Evolutionary conservation across 2,797 vertebrate species (phyloP), one percentile per base, ranked within the genome.

Genomic region (Amphiprion clarkii): DNA sequence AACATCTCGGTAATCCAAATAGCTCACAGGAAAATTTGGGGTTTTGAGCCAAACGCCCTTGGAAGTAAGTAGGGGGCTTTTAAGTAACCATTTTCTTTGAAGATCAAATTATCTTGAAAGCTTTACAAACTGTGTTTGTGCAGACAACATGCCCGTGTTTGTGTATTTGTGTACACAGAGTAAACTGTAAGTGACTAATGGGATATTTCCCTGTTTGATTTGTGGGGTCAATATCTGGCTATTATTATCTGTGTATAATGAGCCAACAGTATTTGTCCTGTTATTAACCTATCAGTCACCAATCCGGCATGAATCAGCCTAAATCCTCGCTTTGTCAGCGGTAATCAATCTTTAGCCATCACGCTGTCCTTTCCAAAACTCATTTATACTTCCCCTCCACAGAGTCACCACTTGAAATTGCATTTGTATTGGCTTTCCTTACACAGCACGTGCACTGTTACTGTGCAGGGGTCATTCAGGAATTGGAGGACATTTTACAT

Each of bases 21-120:
- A 73, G 59, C 70, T 57, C 19, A 19, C 13, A 52, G 36, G 19
- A 56, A 82, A 67, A 62, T 64, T 57, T 40, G 16, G 64, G 29
- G 58, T 71, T 79, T 25, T 71, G 67, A 87, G 40, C 63, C 55
- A 58, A 68, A 74, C 69, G 66, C 49, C 74, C 65, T 78, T 62
- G 52, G 78, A 68, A 53, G 23, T 68, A 66, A 74, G 48, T 13
- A 46, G 10, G 14, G 25, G 7, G 42, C 21, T 67, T 81, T 82
- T 61, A 61, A 58, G 59, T 57, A 29, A 56, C 52, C 16, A 51
- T 57, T 70, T 59, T 54, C 52, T 66, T 82, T 74, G n/a, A 42
- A 53, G 72, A 57, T 53, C 27, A 49, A 65, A 71, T 73, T 78
- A 36, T 40, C 44, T 33, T 29, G 29, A 49, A 61, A 42, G 5